Evolutionary conservation across 2,888 invertebrate species (phyloP).

Genomic region (Hyposoter didymator): DNA sequence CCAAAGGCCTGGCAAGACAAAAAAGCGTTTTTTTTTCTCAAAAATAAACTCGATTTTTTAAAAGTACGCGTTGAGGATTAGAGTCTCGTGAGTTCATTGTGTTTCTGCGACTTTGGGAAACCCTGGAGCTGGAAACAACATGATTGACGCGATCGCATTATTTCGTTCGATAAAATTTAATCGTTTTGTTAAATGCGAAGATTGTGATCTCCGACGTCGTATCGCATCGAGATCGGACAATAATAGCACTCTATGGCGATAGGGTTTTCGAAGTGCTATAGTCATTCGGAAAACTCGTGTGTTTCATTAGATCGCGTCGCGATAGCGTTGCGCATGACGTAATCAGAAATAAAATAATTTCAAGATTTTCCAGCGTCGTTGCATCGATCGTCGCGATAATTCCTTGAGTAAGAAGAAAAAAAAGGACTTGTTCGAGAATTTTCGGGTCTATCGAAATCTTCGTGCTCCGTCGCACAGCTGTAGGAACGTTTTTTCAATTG

Average conservation of each 20-base stretch:
- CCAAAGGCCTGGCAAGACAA: too few species aligned
- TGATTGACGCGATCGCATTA: neutral
- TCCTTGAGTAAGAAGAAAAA: neutral
- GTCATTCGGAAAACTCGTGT: neutral
- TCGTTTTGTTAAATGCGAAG: neutral
- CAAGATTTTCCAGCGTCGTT: neutral
- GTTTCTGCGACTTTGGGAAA: too few species aligned
- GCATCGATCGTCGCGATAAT: neutral
- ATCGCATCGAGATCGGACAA: conserved; percentile 7
- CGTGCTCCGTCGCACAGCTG: neutral
- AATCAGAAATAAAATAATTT: neutral
- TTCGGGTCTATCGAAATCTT: neutral
- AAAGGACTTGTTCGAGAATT: neutral
- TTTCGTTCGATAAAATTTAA: conserved; percentile 6
- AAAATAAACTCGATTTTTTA: too few species aligned
- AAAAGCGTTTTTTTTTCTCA: too few species aligned
- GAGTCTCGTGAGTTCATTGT: too few species aligned
- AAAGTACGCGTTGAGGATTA: too few species aligned
- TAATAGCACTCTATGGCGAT: neutral
- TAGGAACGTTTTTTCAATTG: neutral
- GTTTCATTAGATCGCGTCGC: neutral
- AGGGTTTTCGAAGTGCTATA: neutral
- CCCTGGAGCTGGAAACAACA: too few species aligned
- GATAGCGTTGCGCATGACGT: neutral
- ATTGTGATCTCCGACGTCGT: neutral